Base-by-base conservation (phyloP, 2,113 vertebrate species). In the Cavia aperea region DNA sequence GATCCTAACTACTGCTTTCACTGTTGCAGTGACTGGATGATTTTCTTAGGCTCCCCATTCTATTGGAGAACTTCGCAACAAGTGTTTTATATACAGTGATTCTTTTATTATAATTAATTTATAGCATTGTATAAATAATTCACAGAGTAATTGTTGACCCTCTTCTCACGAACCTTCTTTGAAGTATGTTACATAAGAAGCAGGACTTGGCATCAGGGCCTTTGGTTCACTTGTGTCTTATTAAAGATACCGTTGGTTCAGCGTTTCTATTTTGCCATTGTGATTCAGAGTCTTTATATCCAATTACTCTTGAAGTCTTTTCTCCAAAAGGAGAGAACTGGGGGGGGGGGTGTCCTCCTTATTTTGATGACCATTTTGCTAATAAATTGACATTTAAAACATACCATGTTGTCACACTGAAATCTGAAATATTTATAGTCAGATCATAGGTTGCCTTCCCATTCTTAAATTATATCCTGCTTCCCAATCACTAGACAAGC, bases 391-490 rank as follows among this genome's bases (percentile, higher is more conserved):
- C 16, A 1, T 90, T 95, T 78, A 81, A 33, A 77, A 33, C 94
- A 70, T 33, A 75, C 89, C 92, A 91, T 26, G 60, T 81, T 95
- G 93, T 95, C 92, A 95, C 96, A 90, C 94, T 96, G 84, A 95
- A 65, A 89, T 66, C 56, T 63, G 93, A 97, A 90, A 54, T 96
- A 97, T 96, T 95, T 91, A 79, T 33, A 33, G 78, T 72, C n/a
- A 89, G 66, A 56, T 89, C 94, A 92, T 73, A 94, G 90, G 62
- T 91, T 60, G 75, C 26, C 23, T 19, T 60, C 58, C 21, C 19
- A 58, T 81, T 89, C 62, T 89, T 79, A 88, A 94, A 79, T 81
- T 93, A n/a, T 7, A 68, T 81, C 58, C 75, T 72, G 13, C 54
- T 39, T 89, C 43, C 62, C 12, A 56, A 19, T 83, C 36, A 43